These are phyloP conservation scores for Netelia melanura DNA, from an alignment of 2,888 invertebrate species.

Conservation along the genomic window DNA sequence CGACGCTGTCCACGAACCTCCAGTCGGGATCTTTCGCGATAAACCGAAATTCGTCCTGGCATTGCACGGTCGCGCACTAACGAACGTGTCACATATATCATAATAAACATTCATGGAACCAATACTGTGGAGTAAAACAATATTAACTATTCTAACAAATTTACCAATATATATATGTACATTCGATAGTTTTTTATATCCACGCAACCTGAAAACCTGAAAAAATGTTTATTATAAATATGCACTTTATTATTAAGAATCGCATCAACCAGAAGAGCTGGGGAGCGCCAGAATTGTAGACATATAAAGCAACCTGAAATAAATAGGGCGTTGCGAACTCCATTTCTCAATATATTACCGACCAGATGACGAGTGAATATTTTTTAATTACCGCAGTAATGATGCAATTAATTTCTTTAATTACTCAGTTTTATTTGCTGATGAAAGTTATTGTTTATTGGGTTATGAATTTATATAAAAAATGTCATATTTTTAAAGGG, in stretches of 20 bases:
- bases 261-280: background rate
- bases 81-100: slow-evolving; percentile 26
- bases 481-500: background rate
- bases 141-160: slow-evolving; percentile 34
- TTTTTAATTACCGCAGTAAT: background rate
- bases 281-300: background rate
- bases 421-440: background rate
- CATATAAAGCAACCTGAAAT: background rate
- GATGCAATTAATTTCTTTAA: background rate
- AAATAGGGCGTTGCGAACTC: background rate
- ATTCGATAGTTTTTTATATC: background rate
- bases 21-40: slow-evolving; percentile 34
- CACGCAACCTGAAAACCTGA: slow-evolving; percentile 51
- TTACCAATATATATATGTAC: background rate
- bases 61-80: slow-evolving; percentile 19
- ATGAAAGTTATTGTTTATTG: no score
- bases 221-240: slow-evolving; percentile 14
- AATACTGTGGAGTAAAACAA: slow-evolving; percentile 46
- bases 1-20: slow-evolving; percentile 17
- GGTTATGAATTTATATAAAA: no score
- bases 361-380: slow-evolving; percentile 48
- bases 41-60: slow-evolving; percentile 25
- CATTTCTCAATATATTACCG: background rate
- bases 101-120: slow-evolving; percentile 11
- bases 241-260: background rate